Evolutionary conservation across 2,888 invertebrate genomes (phyloP), one percentile per base, ranked within the genome.

Genomic region (Drepana falcataria): DNA sequence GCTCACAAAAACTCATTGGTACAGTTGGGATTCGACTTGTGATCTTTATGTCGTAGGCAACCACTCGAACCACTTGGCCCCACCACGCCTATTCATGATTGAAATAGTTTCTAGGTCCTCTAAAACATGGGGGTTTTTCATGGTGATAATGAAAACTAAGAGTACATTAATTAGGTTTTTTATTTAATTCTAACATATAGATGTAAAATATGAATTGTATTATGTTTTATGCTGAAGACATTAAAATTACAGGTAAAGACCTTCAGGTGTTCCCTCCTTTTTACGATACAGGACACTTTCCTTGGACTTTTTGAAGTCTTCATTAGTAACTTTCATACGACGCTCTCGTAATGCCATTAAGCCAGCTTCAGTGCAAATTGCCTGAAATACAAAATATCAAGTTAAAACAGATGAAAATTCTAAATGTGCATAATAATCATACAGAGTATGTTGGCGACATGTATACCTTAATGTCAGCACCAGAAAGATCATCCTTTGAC

Each of bases 291-390:
- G 92, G 37, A 99, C 99, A 88, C 98, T 99, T 83, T 99, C 99
- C 87, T 99, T 99, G 0, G 99, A 98, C 84, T 99, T 99, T 84
- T 97, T 97, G 85, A 99, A 99, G 87, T 99, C 99, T 85, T 99
- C 99, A 91, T 98, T 99, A 60, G 98, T 99, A 41, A 99, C 99
- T 87, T 99, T 99, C 99, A 99, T 99, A 69, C 99, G 94, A 54
- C 99, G 94, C 85, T 99, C 99, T 61, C 99, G 93, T 52, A 99
- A 89, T 3, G 99, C 99, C 96, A 99, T 97, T 55, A 99, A 91
- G 61, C 99, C 99, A 55, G 99, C 99, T 92, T 99, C 99, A 5
- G 99, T 99, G 85, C 99, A 99, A 83, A 99, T 99, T 21, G 99
- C 99, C 96, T 97, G 83, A 35, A 91, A 87, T 68, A 58, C 51